Percentiles rank a stretch among this genome's conserved stretches.
phyloP scores from a whole-genome alignment of 2,888 invertebrate genomes.

The Keiferia lycopersicella region DNA sequence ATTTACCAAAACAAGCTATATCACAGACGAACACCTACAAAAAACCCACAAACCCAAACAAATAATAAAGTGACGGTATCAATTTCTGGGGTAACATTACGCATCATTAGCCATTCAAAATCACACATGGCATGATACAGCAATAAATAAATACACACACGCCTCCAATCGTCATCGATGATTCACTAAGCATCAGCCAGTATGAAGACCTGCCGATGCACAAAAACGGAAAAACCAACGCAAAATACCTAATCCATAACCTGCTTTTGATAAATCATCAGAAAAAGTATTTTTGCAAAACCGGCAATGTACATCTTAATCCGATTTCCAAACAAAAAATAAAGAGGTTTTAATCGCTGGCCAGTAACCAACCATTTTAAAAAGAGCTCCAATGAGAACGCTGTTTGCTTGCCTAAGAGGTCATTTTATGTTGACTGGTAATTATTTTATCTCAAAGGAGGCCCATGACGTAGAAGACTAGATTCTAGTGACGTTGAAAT shows the following conservation, averaged over 20 bases:
- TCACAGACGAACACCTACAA: not conserved
- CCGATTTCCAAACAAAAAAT: not conserved
- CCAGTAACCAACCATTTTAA: not conserved
- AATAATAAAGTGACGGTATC: conserved; percentile 10
- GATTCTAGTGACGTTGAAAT: conserved; percentile 22
- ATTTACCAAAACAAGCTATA: not conserved
- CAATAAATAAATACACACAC: not conserved
- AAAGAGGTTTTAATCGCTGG: not conserved
- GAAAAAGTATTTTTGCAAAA: not conserved
- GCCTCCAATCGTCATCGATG: conserved; percentile 2
- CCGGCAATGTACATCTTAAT: not conserved
- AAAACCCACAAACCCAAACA: conserved; percentile 2
- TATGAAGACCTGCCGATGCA: not conserved
- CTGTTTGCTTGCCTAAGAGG: not conserved
- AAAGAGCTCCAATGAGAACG: not conserved
- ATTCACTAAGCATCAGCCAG: not conserved
- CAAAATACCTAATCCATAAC: not conserved
- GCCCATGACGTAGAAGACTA: not conserved
- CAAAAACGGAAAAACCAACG: conserved; percentile 3
- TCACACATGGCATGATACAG: conserved; percentile 10
- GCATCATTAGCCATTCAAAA: conserved; percentile 7
- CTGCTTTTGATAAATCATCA: not conserved
- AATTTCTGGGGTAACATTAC: not conserved
- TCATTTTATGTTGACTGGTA: not conserved
- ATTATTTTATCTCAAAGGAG: not conserved